Percentiles rank a stretch among this genome's conserved stretches.
These are phyloP conservation scores for Hemiprocne comata DNA, from an alignment of 2,113 vertebrate species.

Conservation along the genomic window DNA sequence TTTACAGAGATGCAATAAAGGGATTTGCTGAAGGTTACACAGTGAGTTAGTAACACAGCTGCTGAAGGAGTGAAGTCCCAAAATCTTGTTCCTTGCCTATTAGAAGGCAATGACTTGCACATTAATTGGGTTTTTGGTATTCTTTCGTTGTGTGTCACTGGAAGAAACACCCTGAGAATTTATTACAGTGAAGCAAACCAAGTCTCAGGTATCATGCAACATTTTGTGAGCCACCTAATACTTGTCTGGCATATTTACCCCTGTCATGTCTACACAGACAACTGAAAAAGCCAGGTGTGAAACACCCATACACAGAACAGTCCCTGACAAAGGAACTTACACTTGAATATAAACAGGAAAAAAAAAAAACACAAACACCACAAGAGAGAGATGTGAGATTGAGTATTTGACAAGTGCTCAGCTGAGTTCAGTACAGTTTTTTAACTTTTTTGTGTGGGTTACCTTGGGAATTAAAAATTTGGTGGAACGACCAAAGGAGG, in stretches of 20 bases:
- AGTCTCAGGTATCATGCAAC: background rate
- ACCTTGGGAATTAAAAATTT: background rate
- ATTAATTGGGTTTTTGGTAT: background rate
- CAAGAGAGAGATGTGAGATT: background rate
- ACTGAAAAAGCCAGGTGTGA: background rate
- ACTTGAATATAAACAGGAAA: background rate
- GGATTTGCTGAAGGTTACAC: constrained; percentile 63
- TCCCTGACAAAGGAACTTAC: background rate
- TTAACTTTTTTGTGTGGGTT: background rate
- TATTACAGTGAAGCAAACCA: background rate
- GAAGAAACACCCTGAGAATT: background rate
- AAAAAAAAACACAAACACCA: no score
- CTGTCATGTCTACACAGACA: background rate
- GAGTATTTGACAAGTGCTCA: background rate
- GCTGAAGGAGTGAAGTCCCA: constrained; percentile 9
- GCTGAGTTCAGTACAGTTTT: background rate
- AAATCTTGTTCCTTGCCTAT: constrained; percentile 25
- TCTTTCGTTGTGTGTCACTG: background rate
- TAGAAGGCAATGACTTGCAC: background rate
- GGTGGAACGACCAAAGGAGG: background rate
- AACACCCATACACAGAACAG: background rate
- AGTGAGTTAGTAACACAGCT: constrained; percentile 20
- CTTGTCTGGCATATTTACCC: background rate
- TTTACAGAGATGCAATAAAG: constrained; percentile 62
- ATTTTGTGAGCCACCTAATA: background rate